A percentile compares a stretch with the other conserved stretches of the same genome.
Evolutionary conservation across 92 coral and sea anemone species (phyloP).

Genomic region (Zoanthus solanderi): DNA sequence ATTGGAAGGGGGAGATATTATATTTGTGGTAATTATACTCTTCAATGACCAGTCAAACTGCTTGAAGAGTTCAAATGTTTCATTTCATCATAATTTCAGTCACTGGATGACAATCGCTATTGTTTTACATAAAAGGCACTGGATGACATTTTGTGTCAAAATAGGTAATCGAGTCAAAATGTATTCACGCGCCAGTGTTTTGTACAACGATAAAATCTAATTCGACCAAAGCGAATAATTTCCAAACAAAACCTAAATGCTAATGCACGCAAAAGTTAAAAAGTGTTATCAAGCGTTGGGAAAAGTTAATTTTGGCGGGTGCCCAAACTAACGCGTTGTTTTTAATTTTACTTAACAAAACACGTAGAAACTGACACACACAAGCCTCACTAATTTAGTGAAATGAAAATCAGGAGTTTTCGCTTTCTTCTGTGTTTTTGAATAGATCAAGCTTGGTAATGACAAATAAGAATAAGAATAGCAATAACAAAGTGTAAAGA

Average conservation of each 20-base stretch:
- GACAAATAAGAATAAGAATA: slow-evolving; percentile 80
- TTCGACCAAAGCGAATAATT: slow-evolving; percentile 48
- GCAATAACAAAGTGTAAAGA: slow-evolving; percentile 78
- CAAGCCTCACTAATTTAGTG: slow-evolving; percentile 62
- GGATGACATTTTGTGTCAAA: slow-evolving; percentile 58
- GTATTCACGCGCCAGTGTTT: slow-evolving; percentile 59
- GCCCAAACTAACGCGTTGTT: slow-evolving; percentile 39
- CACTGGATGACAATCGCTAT: slow-evolving; percentile 65
- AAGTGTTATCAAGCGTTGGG: slow-evolving; percentile 35
- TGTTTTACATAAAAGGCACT: slow-evolving; percentile 72
- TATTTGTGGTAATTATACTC: slow-evolving; percentile 76
- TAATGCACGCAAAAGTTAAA: slow-evolving; percentile 44
- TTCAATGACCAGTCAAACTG: slow-evolving; percentile 64
- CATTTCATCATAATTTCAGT: slow-evolving; percentile 35
- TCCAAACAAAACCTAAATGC: slow-evolving; percentile 40
- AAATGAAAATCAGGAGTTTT: slow-evolving; percentile 74
- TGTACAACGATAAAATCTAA: slow-evolving; percentile 59
- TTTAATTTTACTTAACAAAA: slow-evolving; percentile 38
- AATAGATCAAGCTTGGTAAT: slow-evolving; percentile 74
- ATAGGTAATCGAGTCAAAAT: slow-evolving; percentile 56
- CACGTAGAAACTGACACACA: slow-evolving; percentile 17
- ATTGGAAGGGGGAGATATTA: slow-evolving; percentile 83
- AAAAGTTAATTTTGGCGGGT: slow-evolving; percentile 46
- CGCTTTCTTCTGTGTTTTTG: slow-evolving; percentile 61
- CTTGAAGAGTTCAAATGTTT: slow-evolving; percentile 51